These are phyloP conservation scores for Phocides pigmalion DNA, from an alignment of 1,140 invertebrate species.

Conservation along the genomic window DNA sequence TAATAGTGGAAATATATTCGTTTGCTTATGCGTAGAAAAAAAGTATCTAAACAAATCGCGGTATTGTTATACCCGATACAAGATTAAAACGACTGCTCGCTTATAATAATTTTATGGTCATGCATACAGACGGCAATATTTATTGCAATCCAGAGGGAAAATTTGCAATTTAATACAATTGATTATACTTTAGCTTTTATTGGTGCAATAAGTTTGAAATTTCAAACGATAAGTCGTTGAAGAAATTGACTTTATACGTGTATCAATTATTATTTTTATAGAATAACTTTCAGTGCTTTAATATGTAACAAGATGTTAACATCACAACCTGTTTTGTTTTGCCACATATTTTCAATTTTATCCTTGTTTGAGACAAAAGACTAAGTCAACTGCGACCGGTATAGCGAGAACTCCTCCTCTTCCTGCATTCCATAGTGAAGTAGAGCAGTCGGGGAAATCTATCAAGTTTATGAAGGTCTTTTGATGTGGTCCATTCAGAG, in stretches of 20 bases:
- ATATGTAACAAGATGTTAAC: slow-evolving; percentile 27
- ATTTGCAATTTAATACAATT: slow-evolving; percentile 34
- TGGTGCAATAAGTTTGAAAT: slow-evolving; percentile 22
- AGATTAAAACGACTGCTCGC: slow-evolving; percentile 58
- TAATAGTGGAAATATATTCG: slow-evolving; percentile 83
- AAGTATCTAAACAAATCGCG: slow-evolving; percentile 81
- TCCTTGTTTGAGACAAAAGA: slow-evolving; percentile 76
- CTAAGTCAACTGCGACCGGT: slow-evolving; percentile 60
- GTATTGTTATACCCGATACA: slow-evolving; percentile 72
- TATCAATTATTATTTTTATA: neutral
- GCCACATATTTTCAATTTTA: slow-evolving; percentile 78
- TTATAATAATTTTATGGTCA: slow-evolving; percentile 64
- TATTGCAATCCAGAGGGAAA: slow-evolving; percentile 41
- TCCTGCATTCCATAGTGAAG: slow-evolving; percentile 34
- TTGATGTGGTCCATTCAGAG: slow-evolving; percentile 59
- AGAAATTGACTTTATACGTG: slow-evolving; percentile 10
- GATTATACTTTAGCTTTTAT: slow-evolving; percentile 28
- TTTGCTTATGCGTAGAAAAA: slow-evolving; percentile 76
- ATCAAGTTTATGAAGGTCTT: slow-evolving; percentile 54
- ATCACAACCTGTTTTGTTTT: slow-evolving; percentile 53
- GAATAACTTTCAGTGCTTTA: slow-evolving; percentile 1
- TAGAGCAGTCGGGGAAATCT: slow-evolving; percentile 40
- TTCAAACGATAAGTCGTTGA: slow-evolving; percentile 15
- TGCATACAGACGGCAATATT: slow-evolving; percentile 45
- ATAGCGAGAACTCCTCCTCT: slow-evolving; percentile 46